phyloP scores from a whole-genome alignment of 1,140 invertebrate species.

The Panagrolaimus sp. region DNA sequence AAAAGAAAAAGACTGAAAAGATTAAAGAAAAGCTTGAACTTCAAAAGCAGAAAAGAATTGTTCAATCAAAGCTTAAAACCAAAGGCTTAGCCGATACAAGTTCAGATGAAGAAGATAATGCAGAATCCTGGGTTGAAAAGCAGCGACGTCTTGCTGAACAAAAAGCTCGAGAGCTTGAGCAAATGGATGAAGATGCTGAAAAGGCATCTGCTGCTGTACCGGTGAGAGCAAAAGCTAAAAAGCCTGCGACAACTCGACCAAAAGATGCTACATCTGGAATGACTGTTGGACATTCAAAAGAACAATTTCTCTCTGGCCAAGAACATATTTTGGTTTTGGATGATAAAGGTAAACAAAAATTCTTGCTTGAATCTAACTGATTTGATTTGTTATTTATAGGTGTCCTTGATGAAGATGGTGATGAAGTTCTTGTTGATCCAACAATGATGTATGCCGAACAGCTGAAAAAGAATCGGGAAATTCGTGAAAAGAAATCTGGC shows the following conservation, averaged over 20 bases:
- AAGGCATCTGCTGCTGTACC: slow-evolving; percentile 74
- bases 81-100: slow-evolving; percentile 72
- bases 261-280: slow-evolving; percentile 67
- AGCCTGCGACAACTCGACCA: slow-evolving; percentile 19
- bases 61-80: slow-evolving; percentile 71
- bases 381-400: slow-evolving; percentile 49
- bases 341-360: slow-evolving; percentile 69
- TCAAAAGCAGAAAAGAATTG: slow-evolving; percentile 71
- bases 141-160: slow-evolving; percentile 80
- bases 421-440: slow-evolving; percentile 87
- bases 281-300: slow-evolving; percentile 77
- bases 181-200: slow-evolving; percentile 90
- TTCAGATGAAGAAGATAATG: slow-evolving; percentile 65
- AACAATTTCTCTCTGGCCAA: slow-evolving; percentile 75
- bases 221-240: slow-evolving; percentile 68
- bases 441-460: slow-evolving; percentile 88
- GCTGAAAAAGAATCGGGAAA: slow-evolving; percentile 79
- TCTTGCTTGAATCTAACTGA: slow-evolving; percentile 5
- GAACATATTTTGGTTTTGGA: slow-evolving; percentile 84
- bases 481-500: slow-evolving; percentile 74
- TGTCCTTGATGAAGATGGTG: slow-evolving; percentile 74
- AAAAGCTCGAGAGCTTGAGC: slow-evolving; percentile 74
- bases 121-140: slow-evolving; percentile 69
- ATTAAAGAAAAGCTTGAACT: slow-evolving; percentile 72
- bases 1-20: slow-evolving; percentile 74